These are phyloP conservation scores for Diuraphis noxia DNA, from an alignment of 1,140 invertebrate genomes.

Conservation along the genomic window DNA sequence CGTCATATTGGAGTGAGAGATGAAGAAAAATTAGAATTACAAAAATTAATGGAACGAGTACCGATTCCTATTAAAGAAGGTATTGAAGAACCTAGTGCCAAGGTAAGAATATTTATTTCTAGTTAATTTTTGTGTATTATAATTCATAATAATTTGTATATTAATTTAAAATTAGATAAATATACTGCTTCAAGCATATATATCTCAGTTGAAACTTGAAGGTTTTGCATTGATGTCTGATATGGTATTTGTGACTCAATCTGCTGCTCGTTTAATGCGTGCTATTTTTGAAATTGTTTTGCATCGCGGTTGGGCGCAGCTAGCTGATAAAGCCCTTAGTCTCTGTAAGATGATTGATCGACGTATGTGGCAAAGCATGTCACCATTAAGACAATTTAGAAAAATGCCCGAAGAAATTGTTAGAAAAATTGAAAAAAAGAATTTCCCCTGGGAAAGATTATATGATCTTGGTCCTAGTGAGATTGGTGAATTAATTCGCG, in stretches of 20 bases:
- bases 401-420: conserved; percentile 98
- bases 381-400: conserved; percentile 93
- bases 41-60: conserved; percentile 95
- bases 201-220: conserved; percentile 97
- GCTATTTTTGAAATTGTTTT: conserved; percentile 97
- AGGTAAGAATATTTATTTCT: conserved; percentile 60
- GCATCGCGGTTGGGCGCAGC: conserved; percentile 92
- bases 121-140: neutral
- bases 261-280: conserved; percentile 89
- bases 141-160: neutral
- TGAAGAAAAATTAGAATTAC: conserved; percentile 96
- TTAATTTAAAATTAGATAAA: conserved; percentile 66
- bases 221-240: conserved; percentile 98
- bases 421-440: conserved; percentile 98
- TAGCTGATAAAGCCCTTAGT: conserved; percentile 93
- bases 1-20: conserved; percentile 91
- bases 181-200: conserved; percentile 95
- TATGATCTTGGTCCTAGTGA: conserved; percentile 97
- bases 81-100: conserved; percentile 97
- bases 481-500: conserved; percentile 93
- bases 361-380: conserved; percentile 99
- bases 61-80: conserved; percentile 99
- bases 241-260: conserved; percentile 99
- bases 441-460: conserved; percentile 86
- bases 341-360: conserved; percentile 99